Base-by-base conservation (phyloP, 2,113 vertebrate species). In the Amphiprion percula region DNA sequence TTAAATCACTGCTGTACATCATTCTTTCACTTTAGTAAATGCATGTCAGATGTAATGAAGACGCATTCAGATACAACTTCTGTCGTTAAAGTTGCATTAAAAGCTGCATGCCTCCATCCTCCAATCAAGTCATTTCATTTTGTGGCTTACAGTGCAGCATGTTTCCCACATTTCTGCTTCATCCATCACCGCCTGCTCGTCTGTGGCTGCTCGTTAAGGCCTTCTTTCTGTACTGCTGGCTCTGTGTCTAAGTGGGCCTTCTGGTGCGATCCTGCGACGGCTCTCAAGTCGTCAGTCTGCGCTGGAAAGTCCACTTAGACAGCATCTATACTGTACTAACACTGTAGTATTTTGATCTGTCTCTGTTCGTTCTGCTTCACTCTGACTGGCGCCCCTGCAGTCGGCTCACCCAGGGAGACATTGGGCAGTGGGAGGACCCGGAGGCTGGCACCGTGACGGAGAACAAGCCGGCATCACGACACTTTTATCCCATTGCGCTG, bases 401-500 rank as follows among this genome's bases (percentile, higher is more conserved):
- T 96, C 96, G 95, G 91, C 96, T 96, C 91, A 92, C 94, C 96
- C 97, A 97, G 95, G 97, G 96, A 95, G 96, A 96, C 79, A 92
- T 96, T 93, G 97, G 87, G 94, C 97, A 97, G 72, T 97, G 96
- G 94, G 97, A 97, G 91, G 98, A 99, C 93, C 98, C 97, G 5
- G 98, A 99, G 94, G 96, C 97, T 85, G 97, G 96, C 95, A 94
- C 96, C 91, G 91, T 96, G 93, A 95, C 95, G 91, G 97, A 98
- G 94, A 97, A 97, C 96, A 99, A 99, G 96, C 97, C 98, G 91
- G 96, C 97, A 89, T 98, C 98, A 87, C 97, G 98, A 89, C 98
- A 99, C 96, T 99, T 99, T 98, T 99, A 99, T 90, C 98, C 98
- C 89, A 97, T 99, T 94, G 98, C 98, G 93, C 95, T 99, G 94